Base-by-base conservation (phyloP, 1,140 invertebrate genomes). In the Homalodisca vitripennis region DNA sequence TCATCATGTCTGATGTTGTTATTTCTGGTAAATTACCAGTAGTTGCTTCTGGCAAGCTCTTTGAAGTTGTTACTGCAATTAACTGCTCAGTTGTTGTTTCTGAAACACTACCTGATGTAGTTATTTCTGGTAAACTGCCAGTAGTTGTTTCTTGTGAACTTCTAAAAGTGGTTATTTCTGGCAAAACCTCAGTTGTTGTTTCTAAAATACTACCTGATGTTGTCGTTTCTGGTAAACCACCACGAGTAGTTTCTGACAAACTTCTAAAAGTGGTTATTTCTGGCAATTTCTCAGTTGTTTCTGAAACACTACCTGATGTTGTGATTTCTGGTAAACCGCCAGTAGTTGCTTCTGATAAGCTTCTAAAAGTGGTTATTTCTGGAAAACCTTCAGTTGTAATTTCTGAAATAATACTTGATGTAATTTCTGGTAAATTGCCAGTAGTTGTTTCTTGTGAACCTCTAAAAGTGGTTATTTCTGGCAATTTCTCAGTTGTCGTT, bases 141-240 rank as follows among this genome's bases (percentile, higher is more conserved):
- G 48, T 20, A 62, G 60, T 67, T 24, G 34, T 66, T 24, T 57
- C 30, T 62, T 68, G 20, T 24, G 30, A 57, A 46, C 29, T 47
- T 51, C 47, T 27, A 48, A 29, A 22, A 2, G 34, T 67, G 14
- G 46, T 66, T 41, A 29, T 64, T 64, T 64, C 62, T 24, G 24
- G 22, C 63, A 34, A 2, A 1, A n/a, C 31, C 64, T 66, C 70
- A 20, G 66, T 70, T 55, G 71, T 72, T 60, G 68, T 51, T 63
- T 63, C 64, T 51, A 26, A n/a, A 57, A 63, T 66, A 48, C 27
- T 22, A 60, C 69, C 66, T 70, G 48, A 24, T 27, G 68, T 70
- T 22, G 72, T 48, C 64, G 48, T 32, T 70, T 71, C 55, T 30
- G 68, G 30, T 53, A 67, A 67, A 64, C 6, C 29, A 10, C 41